Evolutionary conservation across 2,113 vertebrate genomes (phyloP).

Genomic region (Aleadryas rufinucha): DNA sequence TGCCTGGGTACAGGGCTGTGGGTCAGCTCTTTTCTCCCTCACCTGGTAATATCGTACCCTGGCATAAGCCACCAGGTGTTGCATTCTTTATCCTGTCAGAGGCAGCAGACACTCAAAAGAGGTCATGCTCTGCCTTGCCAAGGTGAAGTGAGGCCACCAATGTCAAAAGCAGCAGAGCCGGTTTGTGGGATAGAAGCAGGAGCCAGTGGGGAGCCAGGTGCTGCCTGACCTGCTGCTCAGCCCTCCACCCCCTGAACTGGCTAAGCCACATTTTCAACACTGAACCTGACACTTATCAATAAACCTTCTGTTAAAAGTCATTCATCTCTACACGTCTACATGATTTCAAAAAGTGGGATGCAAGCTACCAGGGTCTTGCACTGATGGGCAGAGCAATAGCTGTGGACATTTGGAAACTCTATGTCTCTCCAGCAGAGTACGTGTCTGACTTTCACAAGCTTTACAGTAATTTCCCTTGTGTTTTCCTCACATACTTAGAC

Average conservation of each 20-base stretch:
- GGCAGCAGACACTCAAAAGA: not conserved
- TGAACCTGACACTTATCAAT: not conserved
- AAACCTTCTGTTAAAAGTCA: not conserved
- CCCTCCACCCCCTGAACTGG: not conserved
- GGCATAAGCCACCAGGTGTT: not conserved
- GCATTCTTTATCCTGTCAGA: not conserved
- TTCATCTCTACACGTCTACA: accelerated
- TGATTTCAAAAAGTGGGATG: not conserved
- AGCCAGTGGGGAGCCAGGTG: accelerated
- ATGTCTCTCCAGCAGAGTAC: not conserved
- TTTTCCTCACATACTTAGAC: not conserved
- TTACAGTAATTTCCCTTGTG: not conserved
- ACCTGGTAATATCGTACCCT: not conserved
- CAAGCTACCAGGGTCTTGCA: not conserved
- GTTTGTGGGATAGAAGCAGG: not conserved
- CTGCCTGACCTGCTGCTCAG: not conserved
- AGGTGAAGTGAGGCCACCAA: not conserved
- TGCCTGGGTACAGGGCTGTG: not conserved
- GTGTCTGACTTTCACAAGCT: not conserved
- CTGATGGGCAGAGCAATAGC: not conserved
- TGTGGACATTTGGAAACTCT: not conserved
- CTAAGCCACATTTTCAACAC: not conserved
- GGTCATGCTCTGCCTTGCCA: not conserved
- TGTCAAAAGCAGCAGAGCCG: not conserved
- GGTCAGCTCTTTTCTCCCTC: not conserved